Percentiles rank a stretch among this genome's conserved stretches.
These are phyloP conservation scores for Rhagonycha fulva DNA, from an alignment of 2,888 invertebrate genomes.

Conservation along the genomic window DNA sequence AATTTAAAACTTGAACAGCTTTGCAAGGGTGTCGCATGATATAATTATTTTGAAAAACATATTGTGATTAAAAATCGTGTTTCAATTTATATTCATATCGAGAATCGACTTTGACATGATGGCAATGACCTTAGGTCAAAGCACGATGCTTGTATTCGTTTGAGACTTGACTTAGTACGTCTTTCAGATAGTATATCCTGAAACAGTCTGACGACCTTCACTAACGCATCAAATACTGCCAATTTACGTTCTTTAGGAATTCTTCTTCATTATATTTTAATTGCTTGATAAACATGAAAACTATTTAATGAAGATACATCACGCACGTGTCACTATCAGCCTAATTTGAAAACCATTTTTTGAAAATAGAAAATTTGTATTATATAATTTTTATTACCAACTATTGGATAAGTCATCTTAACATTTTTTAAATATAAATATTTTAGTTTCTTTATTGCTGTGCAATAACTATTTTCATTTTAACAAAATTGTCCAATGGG, in stretches of 20 bases:
- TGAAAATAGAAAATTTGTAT: neutral
- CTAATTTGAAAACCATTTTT: neutral
- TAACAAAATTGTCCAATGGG: neutral
- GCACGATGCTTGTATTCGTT: slow-evolving; percentile 13
- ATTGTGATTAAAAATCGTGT: slow-evolving; percentile 18
- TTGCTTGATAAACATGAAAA: slow-evolving; percentile 13
- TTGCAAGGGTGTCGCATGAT: neutral
- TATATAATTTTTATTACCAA: neutral
- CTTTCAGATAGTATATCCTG: slow-evolving; percentile 18
- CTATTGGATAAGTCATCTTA: neutral
- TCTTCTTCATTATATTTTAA: slow-evolving; percentile 17
- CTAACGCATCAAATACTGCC: neutral
- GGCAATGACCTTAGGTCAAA: slow-evolving; percentile 25
- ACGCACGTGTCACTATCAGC: slow-evolving; percentile 5
- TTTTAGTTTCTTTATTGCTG: neutral
- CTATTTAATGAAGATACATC: neutral
- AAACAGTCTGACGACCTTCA: slow-evolving; percentile 15
- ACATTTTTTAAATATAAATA: neutral
- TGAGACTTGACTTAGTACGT: slow-evolving; percentile 19
- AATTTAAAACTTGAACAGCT: neutral
- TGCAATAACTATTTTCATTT: neutral
- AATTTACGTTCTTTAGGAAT: slow-evolving; percentile 9
- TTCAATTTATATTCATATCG: slow-evolving; percentile 23
- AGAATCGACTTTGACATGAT: slow-evolving; percentile 23
- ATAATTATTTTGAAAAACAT: neutral